Evolutionary conservation across 2,888 invertebrate species (phyloP).

Genomic region (Machimus rusticus): DNA sequence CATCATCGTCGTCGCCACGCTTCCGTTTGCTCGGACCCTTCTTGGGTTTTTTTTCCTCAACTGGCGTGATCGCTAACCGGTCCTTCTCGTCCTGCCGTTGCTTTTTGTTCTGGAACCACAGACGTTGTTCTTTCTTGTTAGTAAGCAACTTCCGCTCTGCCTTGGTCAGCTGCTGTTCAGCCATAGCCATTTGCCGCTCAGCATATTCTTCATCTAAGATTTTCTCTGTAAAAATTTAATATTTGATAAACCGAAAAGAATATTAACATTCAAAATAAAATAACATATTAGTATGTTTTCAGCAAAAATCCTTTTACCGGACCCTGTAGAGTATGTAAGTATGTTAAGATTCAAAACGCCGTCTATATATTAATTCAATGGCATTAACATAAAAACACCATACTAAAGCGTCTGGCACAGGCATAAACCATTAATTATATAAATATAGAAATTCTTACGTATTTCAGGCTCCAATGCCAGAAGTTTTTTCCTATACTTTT

Average conservation of each 20-base stretch:
- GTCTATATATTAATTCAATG: too few species aligned
- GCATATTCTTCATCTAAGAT: slow-evolving; percentile 86
- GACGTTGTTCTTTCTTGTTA: slow-evolving; percentile 63
- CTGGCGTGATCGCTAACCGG: slow-evolving; percentile 65
- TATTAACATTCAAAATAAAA: too few species aligned
- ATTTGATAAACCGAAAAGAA: neutral
- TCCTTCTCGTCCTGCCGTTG: slow-evolving; percentile 82
- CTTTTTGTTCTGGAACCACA: slow-evolving; percentile 88
- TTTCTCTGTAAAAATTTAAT: slow-evolving; percentile 62
- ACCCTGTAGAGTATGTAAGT: too few species aligned
- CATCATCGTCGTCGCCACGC: slow-evolving; percentile 59
- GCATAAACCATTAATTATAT: neutral
- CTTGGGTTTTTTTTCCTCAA: slow-evolving; percentile 59
- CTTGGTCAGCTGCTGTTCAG: slow-evolving; percentile 84
- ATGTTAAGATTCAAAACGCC: too few species aligned
- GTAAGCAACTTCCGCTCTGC: slow-evolving; percentile 71
- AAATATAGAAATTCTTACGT: slow-evolving; percentile 58
- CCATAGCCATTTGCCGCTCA: slow-evolving; percentile 80
- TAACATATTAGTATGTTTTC: too few species aligned
- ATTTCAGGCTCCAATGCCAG: slow-evolving; percentile 80
- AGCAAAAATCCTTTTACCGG: too few species aligned
- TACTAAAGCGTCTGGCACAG: too few species aligned
- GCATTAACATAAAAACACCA: too few species aligned
- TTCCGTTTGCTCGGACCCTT: slow-evolving; percentile 57
- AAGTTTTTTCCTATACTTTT: slow-evolving; percentile 82